Base-by-base conservation (phyloP, 2,113 vertebrate species). In the Syrmaticus mikado region DNA sequence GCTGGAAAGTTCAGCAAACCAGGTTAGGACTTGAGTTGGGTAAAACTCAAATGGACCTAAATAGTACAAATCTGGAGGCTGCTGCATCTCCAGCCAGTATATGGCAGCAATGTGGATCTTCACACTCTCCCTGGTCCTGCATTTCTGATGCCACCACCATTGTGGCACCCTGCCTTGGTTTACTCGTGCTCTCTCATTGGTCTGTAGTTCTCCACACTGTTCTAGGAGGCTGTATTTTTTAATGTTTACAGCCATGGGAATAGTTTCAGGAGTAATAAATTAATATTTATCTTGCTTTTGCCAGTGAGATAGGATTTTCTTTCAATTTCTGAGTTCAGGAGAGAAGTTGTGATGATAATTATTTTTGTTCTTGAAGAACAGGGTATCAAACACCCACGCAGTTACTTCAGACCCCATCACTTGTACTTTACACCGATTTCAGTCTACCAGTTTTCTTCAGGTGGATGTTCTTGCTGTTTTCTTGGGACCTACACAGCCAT, bases 61-160 rank as follows among this genome's bases (percentile, higher is more conserved):
- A 28, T 4, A 67, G 55, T 12, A 18, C 6, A 46, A 61, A 36
- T 8, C 43, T 38, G 24, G 34, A 34, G 18, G 22, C 27, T 34
- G 3, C 20, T 65, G 58, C 18, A 2, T 70, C 38, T 75, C 34
- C 17, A 46, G 52, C 2, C 41, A 50, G 40, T 1, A 0, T 12
- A 1, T 1, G 4, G 41, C 64, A 32, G 13, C 10, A 48, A 12
- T 6, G 6, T 1, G 2, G 28, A 83, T 13, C 38, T 58, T 18
- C 41, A 45, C 11, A 3, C 1, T 3, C 45, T 75, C 17, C 58
- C 13, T 5, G 13, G n/a, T 64, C 25, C 61, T 40, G 8, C 1
- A 1, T 10, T 71, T 46, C 41, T 41, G 57, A 13, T 16, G 15
- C 4, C 0, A 4, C 4, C 0, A 4, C 6, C 13, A 6, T 4